Percentiles rank a stretch among this genome's conserved stretches.
phyloP scores from a whole-genome alignment of 2,797 vertebrate genomes.

The Brachyrhaphis roseni region DNA sequence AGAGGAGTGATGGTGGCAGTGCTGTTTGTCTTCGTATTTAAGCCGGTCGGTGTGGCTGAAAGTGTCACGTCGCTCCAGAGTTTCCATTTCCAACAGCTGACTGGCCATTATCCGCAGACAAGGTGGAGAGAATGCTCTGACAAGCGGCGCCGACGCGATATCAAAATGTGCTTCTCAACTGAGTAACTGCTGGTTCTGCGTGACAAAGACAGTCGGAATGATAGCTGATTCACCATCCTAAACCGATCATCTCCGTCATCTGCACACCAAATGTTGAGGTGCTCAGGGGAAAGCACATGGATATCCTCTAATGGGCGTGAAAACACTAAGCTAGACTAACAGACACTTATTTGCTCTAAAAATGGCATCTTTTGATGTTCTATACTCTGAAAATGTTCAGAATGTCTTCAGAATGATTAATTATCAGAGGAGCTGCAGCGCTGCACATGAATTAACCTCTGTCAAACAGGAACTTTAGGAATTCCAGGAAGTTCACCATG shows the following conservation, averaged over 20 bases:
- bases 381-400: background rate
- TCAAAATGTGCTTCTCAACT: slow-evolving; percentile 66
- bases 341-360: background rate
- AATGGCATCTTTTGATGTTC: background rate
- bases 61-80: slow-evolving; percentile 66
- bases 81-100: slow-evolving; percentile 82
- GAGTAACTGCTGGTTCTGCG: slow-evolving; percentile 43
- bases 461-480: slow-evolving; percentile 44
- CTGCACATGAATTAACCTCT: slow-evolving; percentile 9
- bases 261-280: slow-evolving; percentile 5
- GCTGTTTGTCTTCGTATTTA: slow-evolving; percentile 69
- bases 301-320: background rate
- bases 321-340: background rate
- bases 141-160: slow-evolving; percentile 67
- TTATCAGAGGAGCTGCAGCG: background rate
- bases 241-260: slow-evolving; percentile 24
- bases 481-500: slow-evolving; percentile 54
- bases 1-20: slow-evolving; percentile 50
- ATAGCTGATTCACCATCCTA: slow-evolving; percentile 39
- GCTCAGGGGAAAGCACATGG: background rate
- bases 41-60: slow-evolving; percentile 56
- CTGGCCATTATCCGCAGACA: slow-evolving; percentile 72
- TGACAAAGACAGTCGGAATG: slow-evolving; percentile 43
- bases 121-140: slow-evolving; percentile 61
- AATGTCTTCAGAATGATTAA: background rate